A percentile compares a stretch with the other conserved stretches of the same genome.
Conservation (phyloP, 2,888 invertebrate genomes). For the Lepas anatifera region DNA sequence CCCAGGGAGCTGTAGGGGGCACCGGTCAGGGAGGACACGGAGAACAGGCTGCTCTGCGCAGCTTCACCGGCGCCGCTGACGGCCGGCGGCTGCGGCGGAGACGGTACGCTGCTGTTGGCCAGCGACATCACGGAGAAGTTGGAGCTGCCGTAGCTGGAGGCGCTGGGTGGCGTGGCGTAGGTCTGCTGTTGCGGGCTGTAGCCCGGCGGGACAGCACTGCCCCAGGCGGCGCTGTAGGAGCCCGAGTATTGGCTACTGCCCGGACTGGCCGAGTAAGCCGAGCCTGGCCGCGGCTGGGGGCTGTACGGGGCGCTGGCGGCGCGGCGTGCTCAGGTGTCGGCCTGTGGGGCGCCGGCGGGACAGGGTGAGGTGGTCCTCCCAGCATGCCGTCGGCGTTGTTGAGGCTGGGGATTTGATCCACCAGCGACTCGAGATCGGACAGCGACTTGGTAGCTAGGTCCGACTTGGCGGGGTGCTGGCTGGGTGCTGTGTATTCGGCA, state of each 20-base stretch:
- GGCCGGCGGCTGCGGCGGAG: conserved; percentile 29
- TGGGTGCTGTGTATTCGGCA: conserved; percentile 8
- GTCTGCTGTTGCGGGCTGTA: conserved; percentile 28
- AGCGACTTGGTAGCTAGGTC: conserved; percentile 31
- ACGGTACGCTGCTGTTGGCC: conserved; percentile 30
- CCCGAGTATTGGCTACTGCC: conserved; percentile 21
- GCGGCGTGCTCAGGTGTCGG: conserved; percentile 13
- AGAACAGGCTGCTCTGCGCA: conserved; percentile 8
- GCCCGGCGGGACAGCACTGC: conserved; percentile 19
- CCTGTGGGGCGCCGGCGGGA: conserved; percentile 14
- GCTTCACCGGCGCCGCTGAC: conserved; percentile 12
- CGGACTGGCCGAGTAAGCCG: conserved; percentile 26
- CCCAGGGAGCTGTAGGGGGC: neutral
- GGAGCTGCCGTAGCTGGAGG: conserved; percentile 29
- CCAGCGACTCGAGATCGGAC: conserved; percentile 74
- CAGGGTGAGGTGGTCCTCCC: conserved; percentile 31
- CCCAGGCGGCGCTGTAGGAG: conserved; percentile 18
- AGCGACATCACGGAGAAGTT: conserved; percentile 34
- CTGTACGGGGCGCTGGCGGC: conserved; percentile 24
- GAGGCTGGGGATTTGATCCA: conserved; percentile 82
- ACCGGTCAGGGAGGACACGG: conserved; percentile 15
- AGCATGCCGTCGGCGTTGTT: conserved; percentile 46
- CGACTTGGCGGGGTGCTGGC: conserved; percentile 35
- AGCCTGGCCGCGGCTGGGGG: conserved; percentile 26
- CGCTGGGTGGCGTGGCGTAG: conserved; percentile 33